Evolutionary conservation across 1,140 invertebrate genomes (phyloP).

Genomic region (Schlechtendalia chinensis): DNA sequence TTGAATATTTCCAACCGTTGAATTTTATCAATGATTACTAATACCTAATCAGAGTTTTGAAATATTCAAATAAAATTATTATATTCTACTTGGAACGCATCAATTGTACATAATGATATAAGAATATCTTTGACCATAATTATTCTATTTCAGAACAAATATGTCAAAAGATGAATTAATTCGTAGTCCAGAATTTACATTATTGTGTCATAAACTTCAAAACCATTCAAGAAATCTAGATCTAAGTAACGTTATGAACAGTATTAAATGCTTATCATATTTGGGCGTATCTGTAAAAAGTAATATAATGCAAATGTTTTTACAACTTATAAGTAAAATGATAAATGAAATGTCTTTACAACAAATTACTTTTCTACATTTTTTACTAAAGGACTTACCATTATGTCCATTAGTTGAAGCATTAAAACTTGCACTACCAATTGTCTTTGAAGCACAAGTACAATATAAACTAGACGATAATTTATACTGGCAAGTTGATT

Average conservation of each 20-base stretch:
- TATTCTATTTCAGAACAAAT: slow-evolving; percentile 51
- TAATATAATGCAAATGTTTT: slow-evolving; percentile 62
- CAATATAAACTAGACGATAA: slow-evolving; percentile 60
- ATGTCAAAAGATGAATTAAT: slow-evolving; percentile 53
- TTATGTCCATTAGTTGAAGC: slow-evolving; percentile 62
- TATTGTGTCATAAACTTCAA: slow-evolving; percentile 60
- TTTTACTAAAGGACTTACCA: slow-evolving; percentile 58
- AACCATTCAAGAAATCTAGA: slow-evolving; percentile 60
- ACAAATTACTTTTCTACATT: slow-evolving; percentile 64
- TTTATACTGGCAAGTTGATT: slow-evolving; percentile 58
- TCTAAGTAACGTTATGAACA: slow-evolving; percentile 60
- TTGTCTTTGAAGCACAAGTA: slow-evolving; percentile 64
- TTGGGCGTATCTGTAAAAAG: slow-evolving; percentile 61
- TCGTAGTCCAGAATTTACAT: slow-evolving; percentile 56
- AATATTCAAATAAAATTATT: too few relatives aligned
- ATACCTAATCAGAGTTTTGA: too few relatives aligned
- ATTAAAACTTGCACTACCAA: slow-evolving; percentile 62
- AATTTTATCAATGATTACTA: too few relatives aligned
- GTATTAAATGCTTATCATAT: slow-evolving; percentile 61
- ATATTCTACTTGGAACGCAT: too few relatives aligned
- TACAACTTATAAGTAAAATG: slow-evolving; percentile 63
- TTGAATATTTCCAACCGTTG: too few relatives aligned
- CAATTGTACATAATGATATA: too few relatives aligned
- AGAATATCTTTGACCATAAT: neutral
- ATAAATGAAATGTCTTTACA: slow-evolving; percentile 63